These are phyloP conservation scores for Synanceia verrucosa DNA, from an alignment of 2,797 vertebrate species.

Conservation along the genomic window DNA sequence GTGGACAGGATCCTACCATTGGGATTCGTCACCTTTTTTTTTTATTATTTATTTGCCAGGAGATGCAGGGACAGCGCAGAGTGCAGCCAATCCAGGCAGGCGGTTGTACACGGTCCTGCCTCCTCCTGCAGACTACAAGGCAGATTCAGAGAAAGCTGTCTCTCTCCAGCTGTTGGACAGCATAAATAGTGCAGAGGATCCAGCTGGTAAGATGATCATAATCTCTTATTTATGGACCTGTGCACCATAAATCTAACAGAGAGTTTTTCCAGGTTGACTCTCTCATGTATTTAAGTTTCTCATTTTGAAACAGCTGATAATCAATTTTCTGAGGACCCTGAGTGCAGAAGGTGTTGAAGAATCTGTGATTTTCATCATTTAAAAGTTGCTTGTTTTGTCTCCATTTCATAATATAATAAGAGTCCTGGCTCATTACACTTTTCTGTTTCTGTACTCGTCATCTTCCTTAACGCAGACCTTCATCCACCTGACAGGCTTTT, in stretches of 20 bases:
- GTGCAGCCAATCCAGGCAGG: slow-evolving; percentile 7
- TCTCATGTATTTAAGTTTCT: slow-evolving; percentile 32
- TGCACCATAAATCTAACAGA: slow-evolving; percentile 47
- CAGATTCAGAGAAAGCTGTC: slow-evolving; percentile 52
- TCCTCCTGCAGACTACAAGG: slow-evolving; percentile 75
- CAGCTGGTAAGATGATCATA: slow-evolving; percentile 75
- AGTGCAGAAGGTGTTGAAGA: slow-evolving; percentile 10
- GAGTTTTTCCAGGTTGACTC: slow-evolving; percentile 30
- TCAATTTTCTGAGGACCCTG: slow-evolving; percentile 25
- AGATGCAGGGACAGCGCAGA: slow-evolving; percentile 33
- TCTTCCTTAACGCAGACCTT: slow-evolving; percentile 28
- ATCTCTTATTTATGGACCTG: slow-evolving; percentile 64
- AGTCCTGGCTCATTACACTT: slow-evolving; percentile 24
- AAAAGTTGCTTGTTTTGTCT: slow-evolving; percentile 17
- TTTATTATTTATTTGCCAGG: slow-evolving; percentile 48
- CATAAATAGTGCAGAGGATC: slow-evolving; percentile 57
- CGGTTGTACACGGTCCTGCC: slow-evolving; percentile 81
- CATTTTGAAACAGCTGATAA: slow-evolving; percentile 36
- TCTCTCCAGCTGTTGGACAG: slow-evolving; percentile 52
- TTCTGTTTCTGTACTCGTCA: slow-evolving; percentile 21
- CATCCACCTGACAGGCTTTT: slow-evolving; percentile 17
- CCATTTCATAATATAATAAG: slow-evolving; percentile 14
- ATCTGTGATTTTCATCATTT: slow-evolving; percentile 7
- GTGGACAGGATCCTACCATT: background rate
- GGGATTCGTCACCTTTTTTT: background rate